Percentiles rank a stretch among this genome's conserved stretches.
Evolutionary conservation across 2,797 vertebrate species (phyloP).

Genomic region (Chelon auratus): DNA sequence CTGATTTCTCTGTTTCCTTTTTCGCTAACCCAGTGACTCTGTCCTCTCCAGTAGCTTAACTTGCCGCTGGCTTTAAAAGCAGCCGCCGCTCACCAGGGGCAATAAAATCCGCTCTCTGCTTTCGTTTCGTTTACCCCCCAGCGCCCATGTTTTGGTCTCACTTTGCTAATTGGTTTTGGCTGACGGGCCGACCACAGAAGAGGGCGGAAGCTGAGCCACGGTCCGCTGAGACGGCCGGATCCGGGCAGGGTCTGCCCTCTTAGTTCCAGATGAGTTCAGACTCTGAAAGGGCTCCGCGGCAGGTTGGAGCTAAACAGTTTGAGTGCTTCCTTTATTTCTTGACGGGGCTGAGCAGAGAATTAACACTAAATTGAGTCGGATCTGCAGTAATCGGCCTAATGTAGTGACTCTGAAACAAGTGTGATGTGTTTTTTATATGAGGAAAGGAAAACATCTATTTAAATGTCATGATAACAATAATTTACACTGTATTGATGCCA

Average conservation of each 20-base stretch:
- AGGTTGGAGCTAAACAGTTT: conserved; percentile 31
- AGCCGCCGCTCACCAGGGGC: not conserved
- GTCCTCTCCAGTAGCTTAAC: no score
- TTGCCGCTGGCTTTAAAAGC: not conserved
- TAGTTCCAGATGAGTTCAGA: conserved; percentile 62
- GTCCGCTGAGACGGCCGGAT: conserved; percentile 54
- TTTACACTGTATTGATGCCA: no score
- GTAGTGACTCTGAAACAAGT: not conserved
- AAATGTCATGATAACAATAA: not conserved
- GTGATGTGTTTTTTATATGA: not conserved
- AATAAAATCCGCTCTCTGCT: not conserved
- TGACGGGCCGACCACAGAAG: conserved; percentile 52
- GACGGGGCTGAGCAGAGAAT: conserved; percentile 2
- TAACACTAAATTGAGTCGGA: not conserved
- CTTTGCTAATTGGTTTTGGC: conserved; percentile 72
- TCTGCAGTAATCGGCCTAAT: conserved; percentile 33
- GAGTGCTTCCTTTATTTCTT: not conserved
- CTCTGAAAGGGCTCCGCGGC: conserved; percentile 51
- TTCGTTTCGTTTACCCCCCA: not conserved
- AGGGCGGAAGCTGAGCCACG: conserved; percentile 42
- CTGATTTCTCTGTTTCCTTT: no score
- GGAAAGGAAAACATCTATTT: not conserved
- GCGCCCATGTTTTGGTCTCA: conserved; percentile 50
- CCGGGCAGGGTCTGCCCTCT: conserved; percentile 38
- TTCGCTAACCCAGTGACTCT: no score